Conservation (phyloP, 2,797 vertebrate species). For the Gobionotothen gibberifrons region DNA sequence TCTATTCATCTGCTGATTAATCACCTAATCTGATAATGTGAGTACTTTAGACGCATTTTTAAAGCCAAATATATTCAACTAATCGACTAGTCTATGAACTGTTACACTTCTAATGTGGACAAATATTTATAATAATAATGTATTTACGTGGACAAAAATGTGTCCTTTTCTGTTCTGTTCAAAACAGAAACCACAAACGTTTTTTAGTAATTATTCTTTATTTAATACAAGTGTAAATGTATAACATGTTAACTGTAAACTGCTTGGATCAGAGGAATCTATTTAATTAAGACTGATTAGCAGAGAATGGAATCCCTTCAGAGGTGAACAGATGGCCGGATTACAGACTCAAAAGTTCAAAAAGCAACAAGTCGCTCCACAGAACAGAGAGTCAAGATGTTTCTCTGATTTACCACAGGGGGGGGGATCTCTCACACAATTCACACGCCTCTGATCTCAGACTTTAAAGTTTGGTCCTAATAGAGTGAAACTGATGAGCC, state of each 20-base stretch:
- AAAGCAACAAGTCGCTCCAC: background rate
- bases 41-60: too few species aligned
- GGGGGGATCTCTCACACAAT: constrained; percentile 31
- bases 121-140: background rate
- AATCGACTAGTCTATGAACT: too few species aligned
- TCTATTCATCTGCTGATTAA: too few species aligned
- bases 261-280: constrained; percentile 27
- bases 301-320: constrained; percentile 45
- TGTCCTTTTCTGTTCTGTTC: too few species aligned
- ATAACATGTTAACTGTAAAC: constrained; percentile 37
- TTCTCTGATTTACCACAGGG: constrained; percentile 42
- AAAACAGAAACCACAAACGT: too few species aligned
- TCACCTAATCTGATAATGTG: too few species aligned
- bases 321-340: constrained; percentile 25
- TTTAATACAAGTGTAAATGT: constrained; percentile 30
- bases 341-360: constrained; percentile 5
- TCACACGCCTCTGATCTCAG: constrained; percentile 1
- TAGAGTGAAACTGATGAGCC: background rate
- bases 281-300: constrained; percentile 41
- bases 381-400: background rate
- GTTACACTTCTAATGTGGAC: background rate
- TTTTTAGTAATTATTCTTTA: background rate
- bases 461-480: background rate
- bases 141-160: too few species aligned
- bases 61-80: too few species aligned